A percentile compares a stretch with the other conserved stretches of the same genome.
Evolutionary conservation across 2,113 vertebrate species (phyloP).

Genomic region (Tautogolabrus adspersus): DNA sequence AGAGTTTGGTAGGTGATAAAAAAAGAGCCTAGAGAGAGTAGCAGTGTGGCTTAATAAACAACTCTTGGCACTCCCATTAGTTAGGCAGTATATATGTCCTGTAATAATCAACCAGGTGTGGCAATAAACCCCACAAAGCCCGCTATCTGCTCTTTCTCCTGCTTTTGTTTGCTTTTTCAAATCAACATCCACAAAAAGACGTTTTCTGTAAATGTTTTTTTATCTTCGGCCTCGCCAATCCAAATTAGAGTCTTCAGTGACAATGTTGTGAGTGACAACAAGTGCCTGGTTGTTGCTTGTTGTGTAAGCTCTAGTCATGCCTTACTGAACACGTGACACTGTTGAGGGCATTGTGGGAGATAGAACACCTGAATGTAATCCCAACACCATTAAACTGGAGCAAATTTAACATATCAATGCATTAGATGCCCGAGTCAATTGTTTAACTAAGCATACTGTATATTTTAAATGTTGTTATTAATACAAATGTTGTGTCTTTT

Average conservation of each 20-base stretch:
- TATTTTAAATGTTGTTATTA: neutral
- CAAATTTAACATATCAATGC: too few relatives aligned
- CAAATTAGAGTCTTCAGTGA: neutral
- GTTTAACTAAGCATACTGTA: neutral
- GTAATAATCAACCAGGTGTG: conserved; percentile 68
- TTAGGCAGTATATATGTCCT: conserved; percentile 13
- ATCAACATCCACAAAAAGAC: neutral
- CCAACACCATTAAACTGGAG: neutral
- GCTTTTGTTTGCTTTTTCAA: neutral
- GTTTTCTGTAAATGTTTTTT: neutral
- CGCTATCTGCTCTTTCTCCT: neutral
- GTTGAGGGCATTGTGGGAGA: conserved; percentile 23
- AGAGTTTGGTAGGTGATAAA: neutral
- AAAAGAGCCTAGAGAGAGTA: too few relatives aligned
- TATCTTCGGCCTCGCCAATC: conserved; percentile 1
- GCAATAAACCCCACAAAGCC: conserved; percentile 29
- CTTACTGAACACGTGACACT: conserved; percentile 27
- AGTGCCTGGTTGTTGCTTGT: conserved; percentile 47
- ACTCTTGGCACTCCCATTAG: conserved; percentile 52
- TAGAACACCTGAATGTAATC: neutral
- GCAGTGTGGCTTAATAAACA: conserved; percentile 56
- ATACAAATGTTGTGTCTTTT: neutral
- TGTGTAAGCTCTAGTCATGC: conserved; percentile 55
- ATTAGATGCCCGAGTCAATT: neutral
- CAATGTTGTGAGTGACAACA: conserved; percentile 71